Percentiles rank a stretch among this genome's conserved stretches.
phyloP scores from a whole-genome alignment of 2,113 vertebrate genomes.

The Patagioenas fasciata region DNA sequence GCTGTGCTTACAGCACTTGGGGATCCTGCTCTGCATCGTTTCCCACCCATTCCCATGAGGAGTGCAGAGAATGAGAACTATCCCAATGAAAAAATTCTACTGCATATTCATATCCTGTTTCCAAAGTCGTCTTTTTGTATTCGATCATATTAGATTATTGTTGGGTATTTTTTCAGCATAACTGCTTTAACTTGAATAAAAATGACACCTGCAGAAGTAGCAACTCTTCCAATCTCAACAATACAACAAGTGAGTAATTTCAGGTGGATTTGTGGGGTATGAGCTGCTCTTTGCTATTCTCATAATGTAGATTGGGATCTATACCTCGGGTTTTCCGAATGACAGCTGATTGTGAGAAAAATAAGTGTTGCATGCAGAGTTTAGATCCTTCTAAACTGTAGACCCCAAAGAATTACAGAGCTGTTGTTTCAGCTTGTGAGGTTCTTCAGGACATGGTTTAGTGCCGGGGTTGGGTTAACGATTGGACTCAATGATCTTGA shows the following conservation, averaged over 20 bases:
- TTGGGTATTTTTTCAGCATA: not conserved
- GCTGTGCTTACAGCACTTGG: not conserved
- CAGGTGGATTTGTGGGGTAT: not conserved
- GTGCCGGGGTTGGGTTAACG: too few relatives aligned
- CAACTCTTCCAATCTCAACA: not conserved
- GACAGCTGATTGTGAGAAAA: not conserved
- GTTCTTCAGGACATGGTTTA: too few relatives aligned
- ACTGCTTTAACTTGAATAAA: not conserved
- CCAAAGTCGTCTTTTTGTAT: not conserved
- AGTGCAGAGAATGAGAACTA: not conserved
- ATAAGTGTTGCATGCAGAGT: not conserved
- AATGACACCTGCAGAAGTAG: not conserved
- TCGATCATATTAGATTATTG: fast-evolving
- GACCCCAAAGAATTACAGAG: not conserved
- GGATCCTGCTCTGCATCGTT: not conserved
- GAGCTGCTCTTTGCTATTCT: not conserved
- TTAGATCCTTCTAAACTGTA: not conserved
- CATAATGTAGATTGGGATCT: not conserved
- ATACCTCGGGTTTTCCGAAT: not conserved
- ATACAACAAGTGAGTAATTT: not conserved
- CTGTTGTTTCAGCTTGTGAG: not conserved
- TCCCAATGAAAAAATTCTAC: not conserved
- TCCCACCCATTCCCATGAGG: not conserved
- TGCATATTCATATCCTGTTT: fast-evolving
- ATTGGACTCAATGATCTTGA: too few relatives aligned